phyloP scores from a whole-genome alignment of 1,140 invertebrate genomes.

The Diorhabda elongata region DNA sequence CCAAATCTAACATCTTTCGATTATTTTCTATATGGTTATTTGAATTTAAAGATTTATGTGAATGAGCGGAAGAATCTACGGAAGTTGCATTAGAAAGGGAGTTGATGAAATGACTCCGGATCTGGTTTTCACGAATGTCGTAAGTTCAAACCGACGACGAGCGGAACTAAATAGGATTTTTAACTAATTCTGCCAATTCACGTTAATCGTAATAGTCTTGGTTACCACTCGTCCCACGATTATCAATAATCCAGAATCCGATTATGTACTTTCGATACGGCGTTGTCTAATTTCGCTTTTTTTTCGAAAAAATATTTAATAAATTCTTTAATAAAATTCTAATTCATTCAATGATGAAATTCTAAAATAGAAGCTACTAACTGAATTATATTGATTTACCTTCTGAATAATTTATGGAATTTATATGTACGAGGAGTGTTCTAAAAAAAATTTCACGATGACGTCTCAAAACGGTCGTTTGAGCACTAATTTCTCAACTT shows the following conservation, averaged over 20 bases:
- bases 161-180: neutral
- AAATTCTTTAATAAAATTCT: neutral
- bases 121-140: neutral
- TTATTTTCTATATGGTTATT: no score
- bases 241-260: conserved; percentile 13
- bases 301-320: neutral
- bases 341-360: neutral
- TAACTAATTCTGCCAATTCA: neutral
- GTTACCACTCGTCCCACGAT: conserved; percentile 4
- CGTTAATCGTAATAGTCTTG: neutral
- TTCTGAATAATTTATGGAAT: no score
- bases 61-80: neutral
- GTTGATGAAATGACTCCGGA: neutral
- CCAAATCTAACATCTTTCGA: no score
- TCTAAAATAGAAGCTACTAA: neutral
- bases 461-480: no score
- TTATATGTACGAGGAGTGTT: no score
- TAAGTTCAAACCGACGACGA: neutral
- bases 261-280: neutral
- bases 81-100: no score
- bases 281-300: neutral
- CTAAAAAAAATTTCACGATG: no score
- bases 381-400: neutral
- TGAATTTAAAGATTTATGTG: neutral
- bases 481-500: no score